Conservation (phyloP, 2,888 invertebrate species). For the Drosophila differens region DNA sequence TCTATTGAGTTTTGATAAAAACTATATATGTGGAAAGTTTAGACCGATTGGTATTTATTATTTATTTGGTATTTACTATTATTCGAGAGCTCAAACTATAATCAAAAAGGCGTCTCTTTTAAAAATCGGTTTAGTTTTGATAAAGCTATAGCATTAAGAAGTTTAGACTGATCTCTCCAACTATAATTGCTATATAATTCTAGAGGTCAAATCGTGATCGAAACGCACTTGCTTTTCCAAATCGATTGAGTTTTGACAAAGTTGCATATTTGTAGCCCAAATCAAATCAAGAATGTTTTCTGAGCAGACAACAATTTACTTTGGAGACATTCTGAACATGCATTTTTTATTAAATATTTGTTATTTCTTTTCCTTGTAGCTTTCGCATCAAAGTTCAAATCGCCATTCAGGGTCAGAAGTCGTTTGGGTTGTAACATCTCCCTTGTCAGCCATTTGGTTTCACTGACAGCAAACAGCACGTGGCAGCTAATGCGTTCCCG, state of each 20-base stretch:
- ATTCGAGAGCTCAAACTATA: not conserved
- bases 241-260: not conserved
- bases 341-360: not conserved
- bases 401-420: not conserved
- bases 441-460: constrained; percentile 36
- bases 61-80: not conserved
- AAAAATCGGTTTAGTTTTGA: not conserved
- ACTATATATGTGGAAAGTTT: not conserved
- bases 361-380: not conserved
- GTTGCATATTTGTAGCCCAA: not conserved
- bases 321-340: not conserved
- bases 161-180: not conserved
- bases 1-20: not conserved
- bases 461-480: constrained; percentile 61
- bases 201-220: too few relatives aligned
- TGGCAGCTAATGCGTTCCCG: constrained; percentile 66
- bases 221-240: too few relatives aligned
- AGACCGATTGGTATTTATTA: too few relatives aligned
- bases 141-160: not conserved
- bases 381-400: not conserved
- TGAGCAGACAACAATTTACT: not conserved
- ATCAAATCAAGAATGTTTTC: not conserved
- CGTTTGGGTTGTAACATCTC: constrained; percentile 21
- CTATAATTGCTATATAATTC: not conserved
- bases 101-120: rapidly evolving